Evolutionary conservation across 2,888 invertebrate genomes (phyloP).

Genomic region (Leptogaster cylindrica): DNA sequence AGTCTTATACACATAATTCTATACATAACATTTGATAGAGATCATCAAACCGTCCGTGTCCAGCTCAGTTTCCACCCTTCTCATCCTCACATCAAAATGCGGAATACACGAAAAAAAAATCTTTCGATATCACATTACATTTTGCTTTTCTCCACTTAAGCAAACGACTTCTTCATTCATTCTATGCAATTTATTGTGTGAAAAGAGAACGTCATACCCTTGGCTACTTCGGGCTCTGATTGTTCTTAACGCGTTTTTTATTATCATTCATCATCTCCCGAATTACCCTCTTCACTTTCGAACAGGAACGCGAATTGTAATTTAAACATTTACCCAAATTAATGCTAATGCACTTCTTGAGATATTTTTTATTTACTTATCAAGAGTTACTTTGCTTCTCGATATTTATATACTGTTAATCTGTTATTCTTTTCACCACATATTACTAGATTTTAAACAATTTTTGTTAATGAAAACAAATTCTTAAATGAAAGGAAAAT

Average conservation of each 20-base stretch:
- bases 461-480: background rate
- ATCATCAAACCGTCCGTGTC: background rate
- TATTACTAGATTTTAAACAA: background rate
- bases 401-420: background rate
- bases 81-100: background rate
- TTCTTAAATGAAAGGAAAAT: background rate
- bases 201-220: constrained; percentile 28
- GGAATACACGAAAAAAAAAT: constrained; percentile 10
- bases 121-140: constrained; percentile 22
- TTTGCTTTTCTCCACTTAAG: background rate
- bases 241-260: constrained; percentile 37
- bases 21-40: background rate
- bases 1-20: no score
- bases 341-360: no score
- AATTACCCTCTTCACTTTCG: constrained; percentile 29
- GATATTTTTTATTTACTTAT: no score
- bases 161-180: background rate
- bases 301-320: constrained; percentile 3
- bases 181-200: constrained; percentile 14
- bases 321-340: constrained; percentile 10
- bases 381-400: no score
- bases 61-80: background rate
- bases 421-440: background rate
- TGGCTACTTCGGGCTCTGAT: constrained; percentile 36
- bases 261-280: constrained; percentile 24